These are phyloP conservation scores for Melanaphis sacchari DNA, from an alignment of 1,140 invertebrate genomes.

Conservation along the genomic window DNA sequence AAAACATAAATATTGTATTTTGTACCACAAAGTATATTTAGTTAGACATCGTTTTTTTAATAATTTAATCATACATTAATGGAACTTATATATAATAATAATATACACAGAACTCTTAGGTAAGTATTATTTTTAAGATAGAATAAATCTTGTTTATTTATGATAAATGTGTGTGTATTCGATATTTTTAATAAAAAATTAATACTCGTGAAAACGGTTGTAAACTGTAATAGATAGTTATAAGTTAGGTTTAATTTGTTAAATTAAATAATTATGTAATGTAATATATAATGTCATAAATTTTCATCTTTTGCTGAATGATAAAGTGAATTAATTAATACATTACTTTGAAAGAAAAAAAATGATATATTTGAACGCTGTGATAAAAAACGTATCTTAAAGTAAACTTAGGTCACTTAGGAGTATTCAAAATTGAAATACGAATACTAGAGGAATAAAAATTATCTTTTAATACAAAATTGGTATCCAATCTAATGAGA, in stretches of 20 bases:
- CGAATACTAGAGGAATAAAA: neutral
- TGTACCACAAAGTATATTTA: neutral
- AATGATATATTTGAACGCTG: neutral
- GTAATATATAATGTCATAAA: neutral
- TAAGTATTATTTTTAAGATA: too few relatives aligned
- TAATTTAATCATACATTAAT: neutral
- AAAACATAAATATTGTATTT: neutral
- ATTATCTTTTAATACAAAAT: neutral
- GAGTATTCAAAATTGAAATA: neutral
- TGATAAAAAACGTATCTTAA: neutral
- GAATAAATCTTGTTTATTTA: too few relatives aligned
- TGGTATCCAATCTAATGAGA: neutral
- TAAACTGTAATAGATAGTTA: too few relatives aligned
- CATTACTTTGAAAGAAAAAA: neutral
- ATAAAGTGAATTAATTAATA: neutral
- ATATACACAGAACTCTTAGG: too few relatives aligned
- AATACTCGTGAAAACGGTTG: too few relatives aligned
- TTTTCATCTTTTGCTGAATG: neutral
- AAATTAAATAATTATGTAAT: neutral
- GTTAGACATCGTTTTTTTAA: neutral
- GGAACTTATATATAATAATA: too few relatives aligned
- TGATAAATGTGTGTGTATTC: neutral
- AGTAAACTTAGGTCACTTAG: too few relatives aligned
- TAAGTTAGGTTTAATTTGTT: neutral
- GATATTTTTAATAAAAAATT: neutral